Evolutionary conservation across 2,888 invertebrate species (phyloP).

Genomic region (Metallyticus violacea): DNA sequence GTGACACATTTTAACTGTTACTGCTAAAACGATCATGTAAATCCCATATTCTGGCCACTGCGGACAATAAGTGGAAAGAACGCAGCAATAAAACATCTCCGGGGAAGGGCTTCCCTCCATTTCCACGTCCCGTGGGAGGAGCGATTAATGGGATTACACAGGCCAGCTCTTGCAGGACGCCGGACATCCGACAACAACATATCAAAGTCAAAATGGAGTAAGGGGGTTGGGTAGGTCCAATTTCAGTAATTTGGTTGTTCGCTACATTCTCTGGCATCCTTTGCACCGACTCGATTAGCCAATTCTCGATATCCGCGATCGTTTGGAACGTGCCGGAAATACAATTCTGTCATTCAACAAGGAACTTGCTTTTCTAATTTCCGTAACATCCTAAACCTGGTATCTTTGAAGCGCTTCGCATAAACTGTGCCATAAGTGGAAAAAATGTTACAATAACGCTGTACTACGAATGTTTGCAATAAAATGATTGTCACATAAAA

Average conservation of each 20-base stretch:
- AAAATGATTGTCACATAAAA: too few relatives aligned
- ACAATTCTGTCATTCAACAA: neutral
- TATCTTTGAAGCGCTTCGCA: neutral
- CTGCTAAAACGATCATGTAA: neutral
- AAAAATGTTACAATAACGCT: too few relatives aligned
- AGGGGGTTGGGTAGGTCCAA: neutral
- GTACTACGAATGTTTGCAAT: too few relatives aligned
- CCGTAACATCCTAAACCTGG: neutral
- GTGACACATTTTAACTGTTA: neutral
- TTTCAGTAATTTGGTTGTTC: neutral
- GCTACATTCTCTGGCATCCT: neutral
- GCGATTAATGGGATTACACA: neutral
- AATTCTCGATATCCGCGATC: neutral
- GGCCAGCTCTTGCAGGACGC: too few relatives aligned
- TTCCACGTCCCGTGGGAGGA: neutral
- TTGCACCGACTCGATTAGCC: neutral
- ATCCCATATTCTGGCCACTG: neutral
- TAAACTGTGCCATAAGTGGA: too few relatives aligned
- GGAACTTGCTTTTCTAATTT: neutral
- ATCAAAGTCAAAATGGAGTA: neutral
- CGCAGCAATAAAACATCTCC: neutral
- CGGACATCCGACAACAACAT: neutral
- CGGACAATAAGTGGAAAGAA: neutral
- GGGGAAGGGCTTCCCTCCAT: neutral
- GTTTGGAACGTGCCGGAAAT: too few relatives aligned